A percentile compares a stretch with the other conserved stretches of the same genome.
phyloP scores from a whole-genome alignment of 2,888 invertebrate species.

The Melikaiella ostensackeni region DNA sequence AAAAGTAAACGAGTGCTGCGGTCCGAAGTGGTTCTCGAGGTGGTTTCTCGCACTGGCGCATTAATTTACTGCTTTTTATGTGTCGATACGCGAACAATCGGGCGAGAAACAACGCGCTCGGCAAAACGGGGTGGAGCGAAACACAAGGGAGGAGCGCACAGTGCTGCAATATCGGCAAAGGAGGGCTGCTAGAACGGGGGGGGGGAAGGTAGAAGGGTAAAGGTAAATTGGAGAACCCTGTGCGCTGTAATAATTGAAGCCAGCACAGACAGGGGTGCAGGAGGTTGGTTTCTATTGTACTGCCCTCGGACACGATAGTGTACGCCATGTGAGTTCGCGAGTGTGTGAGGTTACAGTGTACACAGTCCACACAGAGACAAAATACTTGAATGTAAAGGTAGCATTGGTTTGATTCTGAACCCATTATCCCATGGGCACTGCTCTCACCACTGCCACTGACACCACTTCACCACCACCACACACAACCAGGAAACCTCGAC shows the following conservation, averaged over 20 bases:
- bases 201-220: neutral
- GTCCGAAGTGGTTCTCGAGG: slow-evolving; percentile 33
- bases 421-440: slow-evolving; percentile 53
- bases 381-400: slow-evolving; percentile 51
- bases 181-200: neutral
- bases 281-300: slow-evolving; percentile 50
- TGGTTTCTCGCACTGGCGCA: slow-evolving; percentile 32
- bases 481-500: slow-evolving; percentile 23
- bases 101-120: neutral
- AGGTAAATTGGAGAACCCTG: slow-evolving; percentile 55
- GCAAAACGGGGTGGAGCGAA: neutral
- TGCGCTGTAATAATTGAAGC: slow-evolving; percentile 59
- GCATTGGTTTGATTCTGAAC: slow-evolving; percentile 44
- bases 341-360: slow-evolving; percentile 10
- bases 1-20: slow-evolving; percentile 37
- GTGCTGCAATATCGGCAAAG: neutral
- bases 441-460: slow-evolving; percentile 49
- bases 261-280: slow-evolving; percentile 53
- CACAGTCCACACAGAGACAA: slow-evolving; percentile 2
- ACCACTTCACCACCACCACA: slow-evolving; percentile 40
- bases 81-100: slow-evolving; percentile 37
- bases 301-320: slow-evolving; percentile 6
- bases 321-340: slow-evolving; percentile 27
- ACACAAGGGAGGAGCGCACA: neutral
- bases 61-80: slow-evolving; percentile 38